Conservation (phyloP, 1,140 invertebrate genomes). For the Drosophila nebulosa region DNA sequence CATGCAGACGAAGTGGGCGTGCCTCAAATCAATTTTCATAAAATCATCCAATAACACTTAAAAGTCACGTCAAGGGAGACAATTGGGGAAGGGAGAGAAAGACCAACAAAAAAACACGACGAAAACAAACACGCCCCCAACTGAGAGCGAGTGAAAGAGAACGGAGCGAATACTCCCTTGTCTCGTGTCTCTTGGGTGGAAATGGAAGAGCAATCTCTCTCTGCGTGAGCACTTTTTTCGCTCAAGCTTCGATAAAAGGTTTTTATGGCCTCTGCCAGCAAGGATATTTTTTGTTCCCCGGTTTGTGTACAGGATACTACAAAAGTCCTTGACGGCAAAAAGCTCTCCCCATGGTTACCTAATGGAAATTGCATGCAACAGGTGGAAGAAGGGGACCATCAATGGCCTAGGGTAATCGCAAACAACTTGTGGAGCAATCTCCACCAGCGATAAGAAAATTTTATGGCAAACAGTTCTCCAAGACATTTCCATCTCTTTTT, state of each 20-base stretch:
- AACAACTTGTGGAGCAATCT: conserved; percentile 21
- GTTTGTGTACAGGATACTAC: conserved; percentile 68
- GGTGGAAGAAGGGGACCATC: conserved; percentile 12
- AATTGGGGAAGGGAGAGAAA: conserved; percentile 8
- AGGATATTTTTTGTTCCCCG: conserved; percentile 59
- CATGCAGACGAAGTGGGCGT: conserved; percentile 44
- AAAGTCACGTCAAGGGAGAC: conserved; percentile 19
- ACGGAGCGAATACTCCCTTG: neutral
- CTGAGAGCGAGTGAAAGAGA: conserved; percentile 30
- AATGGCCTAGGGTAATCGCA: neutral
- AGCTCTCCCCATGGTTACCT: conserved; percentile 27
- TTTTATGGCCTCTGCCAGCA: conserved; percentile 21
- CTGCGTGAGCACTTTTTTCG: conserved; percentile 38
- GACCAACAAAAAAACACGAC: conserved; percentile 45
- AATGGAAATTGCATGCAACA: conserved; percentile 36
- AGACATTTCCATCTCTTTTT: too few relatives aligned
- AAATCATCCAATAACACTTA: conserved; percentile 78
- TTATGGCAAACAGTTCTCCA: too few relatives aligned
- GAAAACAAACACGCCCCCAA: conserved; percentile 76
- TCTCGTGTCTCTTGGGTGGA: conserved; percentile 10
- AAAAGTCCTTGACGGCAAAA: conserved; percentile 37
- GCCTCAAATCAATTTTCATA: conserved; percentile 71
- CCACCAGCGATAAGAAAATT: neutral
- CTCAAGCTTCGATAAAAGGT: conserved; percentile 21
- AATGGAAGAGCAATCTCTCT: conserved; percentile 36